Conservation (phyloP, 2,888 invertebrate genomes). For the Sinopyrophorus schimmeli region DNA sequence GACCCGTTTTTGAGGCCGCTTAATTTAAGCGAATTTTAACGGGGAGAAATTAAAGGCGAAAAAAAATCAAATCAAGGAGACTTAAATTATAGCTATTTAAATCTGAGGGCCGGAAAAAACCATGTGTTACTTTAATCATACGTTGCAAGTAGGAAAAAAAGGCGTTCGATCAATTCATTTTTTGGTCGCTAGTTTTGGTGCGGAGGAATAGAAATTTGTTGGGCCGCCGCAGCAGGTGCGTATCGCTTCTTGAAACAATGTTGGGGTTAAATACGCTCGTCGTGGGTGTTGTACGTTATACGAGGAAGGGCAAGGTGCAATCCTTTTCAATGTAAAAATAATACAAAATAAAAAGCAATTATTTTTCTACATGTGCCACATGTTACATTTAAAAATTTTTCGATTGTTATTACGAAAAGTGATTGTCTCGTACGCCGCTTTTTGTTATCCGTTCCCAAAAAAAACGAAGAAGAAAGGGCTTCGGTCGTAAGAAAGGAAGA, state of each 20-base stretch:
- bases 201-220: constrained; percentile 7
- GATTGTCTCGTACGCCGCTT: no score
- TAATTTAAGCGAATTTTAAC: background rate
- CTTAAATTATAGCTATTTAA: constrained; percentile 31
- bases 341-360: constrained; percentile 30
- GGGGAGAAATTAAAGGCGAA: constrained; percentile 1
- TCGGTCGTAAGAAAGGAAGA: no score
- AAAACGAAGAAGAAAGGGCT: no score
- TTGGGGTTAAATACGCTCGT: constrained; percentile 36
- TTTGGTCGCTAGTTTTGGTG: no score
- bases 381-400: constrained; percentile 26
- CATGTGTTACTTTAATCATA: constrained; percentile 37
- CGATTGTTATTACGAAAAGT: constrained; percentile 2
- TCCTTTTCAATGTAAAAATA: constrained; percentile 28
- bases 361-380: constrained; percentile 32
- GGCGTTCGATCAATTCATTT: constrained; percentile 8
- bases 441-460: no score
- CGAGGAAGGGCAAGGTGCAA: constrained; percentile 31
- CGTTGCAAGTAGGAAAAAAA: constrained; percentile 26
- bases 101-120: constrained; percentile 33
- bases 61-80: constrained; percentile 30
- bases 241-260: constrained; percentile 38
- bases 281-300: constrained; percentile 37
- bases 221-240: constrained; percentile 36
- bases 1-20: background rate